phyloP scores from a whole-genome alignment of 2,888 invertebrate genomes.

The Cheilosia variabilis region DNA sequence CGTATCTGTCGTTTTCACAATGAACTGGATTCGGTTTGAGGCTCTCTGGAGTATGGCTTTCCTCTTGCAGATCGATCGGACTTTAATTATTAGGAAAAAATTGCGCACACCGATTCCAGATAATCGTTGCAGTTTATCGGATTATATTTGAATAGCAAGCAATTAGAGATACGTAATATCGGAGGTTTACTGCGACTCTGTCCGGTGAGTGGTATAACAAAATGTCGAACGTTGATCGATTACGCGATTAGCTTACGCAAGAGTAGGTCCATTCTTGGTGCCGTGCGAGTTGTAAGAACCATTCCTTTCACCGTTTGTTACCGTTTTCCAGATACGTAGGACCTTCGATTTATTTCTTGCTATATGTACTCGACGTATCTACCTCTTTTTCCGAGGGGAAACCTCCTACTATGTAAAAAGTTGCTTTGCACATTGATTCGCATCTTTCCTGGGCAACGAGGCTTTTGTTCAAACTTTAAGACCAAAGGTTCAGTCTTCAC shows the following conservation, averaged over 20 bases:
- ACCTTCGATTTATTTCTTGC: too few relatives aligned
- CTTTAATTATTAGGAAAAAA: constrained; percentile 48
- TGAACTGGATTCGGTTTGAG: constrained; percentile 35
- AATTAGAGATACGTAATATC: constrained; percentile 2
- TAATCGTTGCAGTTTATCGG: constrained; percentile 26
- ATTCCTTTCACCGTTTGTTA: neutral
- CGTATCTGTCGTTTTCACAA: constrained; percentile 18
- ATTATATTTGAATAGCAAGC: constrained; percentile 14
- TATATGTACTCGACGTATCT: too few relatives aligned
- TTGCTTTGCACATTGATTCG: too few relatives aligned
- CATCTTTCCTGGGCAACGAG: too few relatives aligned
- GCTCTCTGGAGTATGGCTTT: neutral
- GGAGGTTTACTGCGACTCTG: neutral
- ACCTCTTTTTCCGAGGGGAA: too few relatives aligned
- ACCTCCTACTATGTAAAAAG: too few relatives aligned
- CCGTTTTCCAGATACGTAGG: too few relatives aligned
- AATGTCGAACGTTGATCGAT: constrained; percentile 27
- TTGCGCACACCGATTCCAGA: neutral
- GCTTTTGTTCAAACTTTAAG: too few relatives aligned
- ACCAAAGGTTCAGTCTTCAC: too few relatives aligned
- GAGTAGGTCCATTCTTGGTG: neutral
- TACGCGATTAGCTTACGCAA: neutral
- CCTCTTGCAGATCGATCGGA: constrained; percentile 45
- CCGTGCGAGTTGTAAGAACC: neutral
- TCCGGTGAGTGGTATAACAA: neutral